phyloP scores from a whole-genome alignment of 2,113 vertebrate species.

The Acrocephalus kingi region DNA sequence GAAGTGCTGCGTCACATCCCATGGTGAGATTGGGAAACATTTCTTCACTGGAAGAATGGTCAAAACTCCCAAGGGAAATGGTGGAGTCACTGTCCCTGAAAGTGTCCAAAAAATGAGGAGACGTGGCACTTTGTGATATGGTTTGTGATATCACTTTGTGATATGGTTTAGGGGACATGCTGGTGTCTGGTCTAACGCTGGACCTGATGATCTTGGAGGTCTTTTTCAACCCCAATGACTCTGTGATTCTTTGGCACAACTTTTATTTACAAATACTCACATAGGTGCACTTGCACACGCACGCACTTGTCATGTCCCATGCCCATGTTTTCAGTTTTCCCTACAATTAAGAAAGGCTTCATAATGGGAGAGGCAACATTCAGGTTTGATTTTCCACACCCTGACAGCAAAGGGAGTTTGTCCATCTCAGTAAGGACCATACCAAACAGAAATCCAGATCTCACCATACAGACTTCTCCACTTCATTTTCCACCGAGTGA shows the following conservation, averaged over 20 bases:
- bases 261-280: not conserved
- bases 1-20: not conserved
- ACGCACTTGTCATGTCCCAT: rapidly evolving
- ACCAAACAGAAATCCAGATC: not conserved
- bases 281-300: not conserved
- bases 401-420: not conserved
- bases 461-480: not conserved
- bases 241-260: not conserved
- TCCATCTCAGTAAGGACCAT: not conserved
- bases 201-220: not conserved
- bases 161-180: rapidly evolving
- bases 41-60: not conserved
- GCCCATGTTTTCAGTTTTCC: not conserved
- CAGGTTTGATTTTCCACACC: not conserved
- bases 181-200: rapidly evolving
- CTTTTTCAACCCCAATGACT: not conserved
- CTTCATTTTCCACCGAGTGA: not conserved
- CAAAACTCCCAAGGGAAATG: not conserved
- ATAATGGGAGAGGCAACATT: rapidly evolving
- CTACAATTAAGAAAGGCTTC: not conserved
- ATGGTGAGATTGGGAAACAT: not conserved
- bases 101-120: not conserved
- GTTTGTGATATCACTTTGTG: not conserved
- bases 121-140: not conserved
- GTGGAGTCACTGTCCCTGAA: not conserved